A percentile compares a stretch with the other conserved stretches of the same genome.
Evolutionary conservation across 2,113 vertebrate genomes (phyloP).

Genomic region (Tupaia tana): DNA sequence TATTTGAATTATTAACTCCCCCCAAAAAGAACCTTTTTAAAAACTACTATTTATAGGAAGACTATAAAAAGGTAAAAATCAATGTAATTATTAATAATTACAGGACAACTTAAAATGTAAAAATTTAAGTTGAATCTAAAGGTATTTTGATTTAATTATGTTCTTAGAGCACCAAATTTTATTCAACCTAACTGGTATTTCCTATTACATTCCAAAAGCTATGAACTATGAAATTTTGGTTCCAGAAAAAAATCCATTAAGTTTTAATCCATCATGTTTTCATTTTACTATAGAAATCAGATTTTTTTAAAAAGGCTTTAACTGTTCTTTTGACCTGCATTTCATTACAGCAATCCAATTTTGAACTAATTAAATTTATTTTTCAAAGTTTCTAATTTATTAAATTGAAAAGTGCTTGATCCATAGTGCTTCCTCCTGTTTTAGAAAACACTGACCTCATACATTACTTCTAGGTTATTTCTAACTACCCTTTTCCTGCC

Average conservation of each 20-base stretch:
- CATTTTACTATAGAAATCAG: constrained; percentile 42
- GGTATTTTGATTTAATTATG: constrained; percentile 14
- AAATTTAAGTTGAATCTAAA: constrained; percentile 50
- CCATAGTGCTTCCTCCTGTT: constrained; percentile 44
- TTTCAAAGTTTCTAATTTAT: constrained; percentile 83
- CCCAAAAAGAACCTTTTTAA: too few relatives aligned
- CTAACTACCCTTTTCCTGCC: constrained; percentile 79
- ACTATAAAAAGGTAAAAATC: background rate
- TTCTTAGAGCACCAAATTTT: background rate
- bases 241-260: constrained; percentile 65
- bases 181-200: background rate
- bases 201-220: constrained; percentile 31
- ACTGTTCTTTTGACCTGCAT: constrained; percentile 75
- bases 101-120: background rate
- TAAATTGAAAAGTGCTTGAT: constrained; percentile 82
- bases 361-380: constrained; percentile 81
- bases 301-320: constrained; percentile 64
- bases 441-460: constrained; percentile 76
- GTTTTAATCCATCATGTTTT: constrained; percentile 63
- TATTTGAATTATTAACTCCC: too few relatives aligned
- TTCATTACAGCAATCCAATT: constrained; percentile 79
- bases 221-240: constrained; percentile 31
- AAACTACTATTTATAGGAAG: background rate
- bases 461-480: constrained; percentile 84
- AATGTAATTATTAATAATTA: background rate